phyloP scores from a whole-genome alignment of 1,140 invertebrate species.

The Sarcophaga bullata region DNA sequence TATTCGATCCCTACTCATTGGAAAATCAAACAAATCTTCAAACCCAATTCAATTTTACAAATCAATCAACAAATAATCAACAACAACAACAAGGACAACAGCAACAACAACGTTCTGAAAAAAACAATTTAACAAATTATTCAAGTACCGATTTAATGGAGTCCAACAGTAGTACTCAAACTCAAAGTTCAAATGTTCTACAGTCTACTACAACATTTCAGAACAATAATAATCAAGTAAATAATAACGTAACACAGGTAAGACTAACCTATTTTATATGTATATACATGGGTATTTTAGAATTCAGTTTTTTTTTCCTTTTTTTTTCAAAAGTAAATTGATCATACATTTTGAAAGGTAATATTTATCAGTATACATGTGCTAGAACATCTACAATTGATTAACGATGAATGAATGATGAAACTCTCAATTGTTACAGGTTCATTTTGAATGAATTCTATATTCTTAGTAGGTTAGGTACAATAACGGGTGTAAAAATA shows the following conservation, averaged over 20 bases:
- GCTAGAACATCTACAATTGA: too few species aligned
- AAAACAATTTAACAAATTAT: constrained; percentile 42
- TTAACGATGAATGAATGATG: too few species aligned
- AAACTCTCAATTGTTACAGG: too few species aligned
- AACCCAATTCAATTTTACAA: constrained; percentile 36
- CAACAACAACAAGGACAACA: constrained; percentile 42
- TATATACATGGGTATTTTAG: too few species aligned
- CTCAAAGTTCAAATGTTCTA: constrained; percentile 43
- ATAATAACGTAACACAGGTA: constrained; percentile 16
- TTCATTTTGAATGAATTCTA: too few species aligned
- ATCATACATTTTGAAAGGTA: too few species aligned
- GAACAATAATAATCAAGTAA: constrained; percentile 31
- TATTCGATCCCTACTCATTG: constrained; percentile 61
- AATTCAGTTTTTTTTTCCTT: too few species aligned
- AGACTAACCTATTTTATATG: background rate
- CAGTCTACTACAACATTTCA: constrained; percentile 47
- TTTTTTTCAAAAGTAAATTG: too few species aligned
- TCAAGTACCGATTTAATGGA: constrained; percentile 57
- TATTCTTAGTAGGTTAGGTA: too few species aligned
- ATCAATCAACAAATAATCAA: constrained; percentile 36
- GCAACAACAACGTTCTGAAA: constrained; percentile 44
- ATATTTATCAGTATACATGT: too few species aligned
- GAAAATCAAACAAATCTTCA: constrained; percentile 54
- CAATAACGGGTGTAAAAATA: too few species aligned
- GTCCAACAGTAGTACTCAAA: constrained; percentile 57